These are phyloP conservation scores for Lathronympha strigana DNA, from an alignment of 2,888 invertebrate genomes.

Conservation along the genomic window DNA sequence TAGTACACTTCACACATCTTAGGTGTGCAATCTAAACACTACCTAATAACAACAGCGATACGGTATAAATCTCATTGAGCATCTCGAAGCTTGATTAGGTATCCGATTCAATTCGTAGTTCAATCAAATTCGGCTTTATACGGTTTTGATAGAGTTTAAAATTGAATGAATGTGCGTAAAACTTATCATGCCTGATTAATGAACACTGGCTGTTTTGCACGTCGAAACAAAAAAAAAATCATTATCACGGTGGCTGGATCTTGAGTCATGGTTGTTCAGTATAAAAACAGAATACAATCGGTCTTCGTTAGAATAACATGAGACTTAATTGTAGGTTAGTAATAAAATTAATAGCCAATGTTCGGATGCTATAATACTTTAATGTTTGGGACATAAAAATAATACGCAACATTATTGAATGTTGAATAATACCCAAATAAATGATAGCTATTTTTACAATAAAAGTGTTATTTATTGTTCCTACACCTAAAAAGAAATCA, in stretches of 20 bases:
- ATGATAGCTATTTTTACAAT: too few species aligned
- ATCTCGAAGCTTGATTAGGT: neutral
- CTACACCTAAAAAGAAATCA: too few species aligned
- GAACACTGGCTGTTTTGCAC: slow-evolving; percentile 9
- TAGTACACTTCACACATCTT: neutral
- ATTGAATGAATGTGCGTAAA: neutral
- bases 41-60: neutral
- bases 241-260: neutral
- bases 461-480: too few species aligned
- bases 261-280: neutral
- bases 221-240: neutral
- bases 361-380: too few species aligned
- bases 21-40: neutral
- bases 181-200: neutral
- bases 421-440: too few species aligned
- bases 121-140: neutral
- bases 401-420: too few species aligned
- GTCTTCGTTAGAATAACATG: neutral
- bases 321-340: too few species aligned
- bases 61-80: neutral
- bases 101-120: too few species aligned
- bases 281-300: neutral
- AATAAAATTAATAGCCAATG: too few species aligned
- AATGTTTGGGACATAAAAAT: neutral
- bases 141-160: neutral